These are phyloP conservation scores for Lathronympha strigana DNA, from an alignment of 2,888 invertebrate species.

Conservation along the genomic window DNA sequence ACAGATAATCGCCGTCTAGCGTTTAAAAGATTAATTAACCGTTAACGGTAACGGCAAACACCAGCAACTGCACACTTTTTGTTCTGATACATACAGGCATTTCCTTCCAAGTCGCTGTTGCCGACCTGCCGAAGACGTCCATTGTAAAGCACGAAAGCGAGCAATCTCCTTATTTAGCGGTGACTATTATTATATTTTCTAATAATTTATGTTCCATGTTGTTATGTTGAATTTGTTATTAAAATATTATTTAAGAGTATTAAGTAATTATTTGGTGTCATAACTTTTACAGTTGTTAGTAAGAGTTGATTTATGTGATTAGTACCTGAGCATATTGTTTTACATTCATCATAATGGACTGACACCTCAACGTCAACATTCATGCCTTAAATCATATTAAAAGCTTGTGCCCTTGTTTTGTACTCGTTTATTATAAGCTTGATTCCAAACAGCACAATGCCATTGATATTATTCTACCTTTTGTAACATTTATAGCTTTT, in stretches of 20 bases:
- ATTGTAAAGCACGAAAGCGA: no score
- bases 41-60: no score
- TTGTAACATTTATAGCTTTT: slow-evolving; percentile 25
- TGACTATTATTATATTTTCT: slow-evolving; percentile 44
- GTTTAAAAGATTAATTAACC: no score
- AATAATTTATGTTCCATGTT: slow-evolving; percentile 42
- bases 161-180: slow-evolving; percentile 30
- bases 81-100: no score
- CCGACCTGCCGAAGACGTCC: no score
- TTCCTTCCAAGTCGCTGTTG: no score
- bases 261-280: slow-evolving; percentile 44
- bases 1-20: no score
- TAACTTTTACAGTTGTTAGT: slow-evolving; percentile 42
- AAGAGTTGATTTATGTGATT: slow-evolving; percentile 42
- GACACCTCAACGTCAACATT: slow-evolving; percentile 25
- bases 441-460: slow-evolving; percentile 28
- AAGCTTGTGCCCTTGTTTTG: slow-evolving; percentile 21
- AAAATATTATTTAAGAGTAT: slow-evolving; percentile 40
- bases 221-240: slow-evolving; percentile 45
- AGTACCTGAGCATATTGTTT: slow-evolving; percentile 46
- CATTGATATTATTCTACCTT: slow-evolving; percentile 35
- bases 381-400: slow-evolving; percentile 27
- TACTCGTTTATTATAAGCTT: slow-evolving; percentile 25
- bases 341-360: slow-evolving; percentile 34
- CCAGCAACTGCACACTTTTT: no score